Evolutionary conservation across 2,797 vertebrate genomes (phyloP), one percentile per base, ranked within the genome.

Genomic region (Tragopan temminckii): DNA sequence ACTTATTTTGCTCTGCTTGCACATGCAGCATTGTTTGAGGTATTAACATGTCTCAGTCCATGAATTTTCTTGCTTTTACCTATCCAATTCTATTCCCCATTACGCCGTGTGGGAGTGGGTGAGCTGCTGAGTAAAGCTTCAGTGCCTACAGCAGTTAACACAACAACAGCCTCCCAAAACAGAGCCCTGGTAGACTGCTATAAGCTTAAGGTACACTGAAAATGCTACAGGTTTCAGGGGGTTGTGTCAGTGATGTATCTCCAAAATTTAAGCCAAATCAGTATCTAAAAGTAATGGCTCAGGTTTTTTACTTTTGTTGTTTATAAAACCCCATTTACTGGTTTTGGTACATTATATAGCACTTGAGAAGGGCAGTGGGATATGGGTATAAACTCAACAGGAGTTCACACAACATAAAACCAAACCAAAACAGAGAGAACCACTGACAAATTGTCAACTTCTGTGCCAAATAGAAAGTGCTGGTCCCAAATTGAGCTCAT

Each of bases 181-280:
- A 72, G 11, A 70, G 27, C 1, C 0, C 3, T 13, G 14, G 1
- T 3, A 59, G 14, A 13, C 10, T 72, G 20, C 5, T 68, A 33
- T 63, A 85, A 61, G 24, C 21, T 86, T 70, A 50, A 42, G 43
- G 13, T 55, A 59, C 71, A 21, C 52, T 63, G 48, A 13, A 15
- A 53, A 10, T 33, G 31, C 31, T 70, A 27, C 19, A 70, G 13
- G 11, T 46, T 88, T 85, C 52, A 63, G 12, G 15, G 21, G 80
- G 27, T 9, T 62, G 35, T 9, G 17, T 7, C 4, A 72, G 21
- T n/a, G 45, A 2, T 35, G 8, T 11, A 6, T 23, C 40, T 82
- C 40, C 11, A 89, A 77, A 83, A 61, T 19, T 31, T 24, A 2
- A 5, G 25, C 14, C 12, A 81, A 27, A 79, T 61, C 15, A 76